Evolutionary conservation across 1,140 invertebrate genomes (phyloP), one percentile per base, ranked within the genome.

Genomic region (Drosophila pseudoobscura): DNA sequence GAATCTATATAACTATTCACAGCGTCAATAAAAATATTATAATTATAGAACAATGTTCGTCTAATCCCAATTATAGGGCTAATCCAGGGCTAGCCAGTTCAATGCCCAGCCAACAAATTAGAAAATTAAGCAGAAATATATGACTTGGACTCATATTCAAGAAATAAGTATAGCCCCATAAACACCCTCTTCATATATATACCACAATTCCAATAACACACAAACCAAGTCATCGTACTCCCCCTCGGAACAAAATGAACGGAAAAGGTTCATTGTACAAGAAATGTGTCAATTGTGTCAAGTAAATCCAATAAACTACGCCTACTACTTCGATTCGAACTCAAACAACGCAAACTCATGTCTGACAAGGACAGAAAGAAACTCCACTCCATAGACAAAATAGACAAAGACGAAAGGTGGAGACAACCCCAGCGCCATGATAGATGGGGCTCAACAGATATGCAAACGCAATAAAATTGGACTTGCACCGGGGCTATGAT

Each of bases 241-340:
- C 41, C n/a, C 9, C 45, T 58, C 47, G 5, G 35, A 39, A 35
- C 44, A 57, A 55, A 80, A 71, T 70, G 69, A 49, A 54, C 51
- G 50, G 31, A 13, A 31, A 43, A 61, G 56, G 80, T 87, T 87
- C 82, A 85, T 44, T 59, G 74, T 17, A 74, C 82, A 70, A 47
- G 54, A 63, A 76, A 63, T 57, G 44, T 80, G 72, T 80, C 78
- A 80, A 53, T 63, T 71, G 20, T 52, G 54, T 26, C 55, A 54
- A 55, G 47, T 35, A 76, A 72, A 41, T 54, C 76, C 80, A 80
- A 70, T 74, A 80, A 77, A 74, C 61, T 80, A 70, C 82, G 68
- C 61, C 80, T 64, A 41, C 29, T 17, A 35, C 17, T 20, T 17
- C 49, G 20, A 44, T 11, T 39, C 35, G 26, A 20, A 2, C 20